Conservation (phyloP, 2,888 invertebrate genomes). For the Phasia obesa region DNA sequence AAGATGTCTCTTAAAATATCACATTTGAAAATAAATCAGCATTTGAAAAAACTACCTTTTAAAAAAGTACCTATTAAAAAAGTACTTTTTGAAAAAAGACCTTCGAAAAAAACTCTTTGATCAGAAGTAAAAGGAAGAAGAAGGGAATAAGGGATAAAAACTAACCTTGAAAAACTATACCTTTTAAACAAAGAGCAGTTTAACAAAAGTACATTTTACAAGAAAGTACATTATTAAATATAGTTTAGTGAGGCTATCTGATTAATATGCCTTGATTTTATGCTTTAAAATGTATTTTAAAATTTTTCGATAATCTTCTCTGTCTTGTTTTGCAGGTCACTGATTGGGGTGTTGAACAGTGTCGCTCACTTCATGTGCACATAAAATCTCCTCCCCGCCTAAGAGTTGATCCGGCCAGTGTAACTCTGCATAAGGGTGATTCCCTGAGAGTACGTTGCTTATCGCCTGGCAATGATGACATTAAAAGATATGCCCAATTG, state of each 20-base stretch:
- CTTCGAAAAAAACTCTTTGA: not conserved
- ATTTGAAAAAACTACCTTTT: not conserved
- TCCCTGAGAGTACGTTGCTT: conserved; percentile 84
- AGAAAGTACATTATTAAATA: too few relatives aligned
- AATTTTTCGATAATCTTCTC: too few relatives aligned
- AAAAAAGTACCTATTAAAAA: not conserved
- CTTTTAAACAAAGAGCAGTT: not conserved
- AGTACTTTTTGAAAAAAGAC: not conserved
- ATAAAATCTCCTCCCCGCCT: conserved; percentile 86
- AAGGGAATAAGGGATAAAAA: not conserved
- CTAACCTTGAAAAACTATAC: not conserved
- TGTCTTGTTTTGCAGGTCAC: conserved; percentile 83
- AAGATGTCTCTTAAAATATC: not conserved
- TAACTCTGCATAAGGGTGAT: conserved; percentile 85
- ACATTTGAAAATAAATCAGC: too few relatives aligned
- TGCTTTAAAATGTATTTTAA: too few relatives aligned
- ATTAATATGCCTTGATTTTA: too few relatives aligned
- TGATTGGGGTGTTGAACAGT: conserved; percentile 87
- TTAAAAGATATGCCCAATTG: conserved; percentile 85
- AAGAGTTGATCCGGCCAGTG: conserved; percentile 86
- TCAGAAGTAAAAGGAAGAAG: too few relatives aligned
- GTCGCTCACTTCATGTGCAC: conserved; percentile 85
- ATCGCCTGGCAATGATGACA: conserved; percentile 86
- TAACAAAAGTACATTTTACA: not conserved
- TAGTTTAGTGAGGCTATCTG: too few relatives aligned